Evolutionary conservation across 2,888 invertebrate genomes (phyloP).

Genomic region (Electrophaes corylata): DNA sequence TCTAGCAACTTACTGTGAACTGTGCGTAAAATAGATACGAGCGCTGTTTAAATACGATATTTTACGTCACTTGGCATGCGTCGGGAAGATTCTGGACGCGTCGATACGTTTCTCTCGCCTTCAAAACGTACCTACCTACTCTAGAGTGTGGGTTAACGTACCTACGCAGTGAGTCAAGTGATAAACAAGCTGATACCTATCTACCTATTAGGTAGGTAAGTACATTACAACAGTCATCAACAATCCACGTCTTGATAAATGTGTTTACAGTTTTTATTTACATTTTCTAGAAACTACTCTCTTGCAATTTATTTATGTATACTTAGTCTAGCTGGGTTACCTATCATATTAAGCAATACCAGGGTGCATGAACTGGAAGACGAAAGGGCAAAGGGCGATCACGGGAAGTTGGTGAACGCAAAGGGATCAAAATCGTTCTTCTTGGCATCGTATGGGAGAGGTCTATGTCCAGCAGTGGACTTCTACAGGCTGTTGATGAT

Average conservation of each 20-base stretch:
- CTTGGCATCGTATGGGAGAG: no score
- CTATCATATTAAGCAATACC: no score
- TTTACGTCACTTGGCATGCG: constrained; percentile 19
- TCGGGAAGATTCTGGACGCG: constrained; percentile 26
- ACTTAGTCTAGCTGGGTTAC: neutral
- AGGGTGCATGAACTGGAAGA: no score
- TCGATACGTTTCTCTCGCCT: constrained; percentile 3
- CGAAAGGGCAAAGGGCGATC: no score
- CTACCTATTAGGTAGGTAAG: neutral
- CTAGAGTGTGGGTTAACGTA: neutral
- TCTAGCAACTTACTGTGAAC: neutral
- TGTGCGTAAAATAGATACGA: neutral
- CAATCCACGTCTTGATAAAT: neutral
- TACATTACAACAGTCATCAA: no score
- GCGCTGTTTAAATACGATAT: constrained; percentile 16
- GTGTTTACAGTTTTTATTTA: neutral
- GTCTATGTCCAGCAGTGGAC: no score
- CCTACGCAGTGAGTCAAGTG: constrained; percentile 2
- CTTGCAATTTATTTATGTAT: neutral
- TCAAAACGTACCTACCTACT: constrained; percentile 3
- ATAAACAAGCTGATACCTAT: constrained; percentile 13
- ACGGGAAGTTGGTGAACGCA: no score
- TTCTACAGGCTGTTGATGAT: no score
- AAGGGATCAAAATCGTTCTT: no score
- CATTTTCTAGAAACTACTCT: constrained; percentile 3